These are phyloP conservation scores for Galeopsomyia nigrocyanea DNA, from an alignment of 2,888 invertebrate species.

Conservation along the genomic window DNA sequence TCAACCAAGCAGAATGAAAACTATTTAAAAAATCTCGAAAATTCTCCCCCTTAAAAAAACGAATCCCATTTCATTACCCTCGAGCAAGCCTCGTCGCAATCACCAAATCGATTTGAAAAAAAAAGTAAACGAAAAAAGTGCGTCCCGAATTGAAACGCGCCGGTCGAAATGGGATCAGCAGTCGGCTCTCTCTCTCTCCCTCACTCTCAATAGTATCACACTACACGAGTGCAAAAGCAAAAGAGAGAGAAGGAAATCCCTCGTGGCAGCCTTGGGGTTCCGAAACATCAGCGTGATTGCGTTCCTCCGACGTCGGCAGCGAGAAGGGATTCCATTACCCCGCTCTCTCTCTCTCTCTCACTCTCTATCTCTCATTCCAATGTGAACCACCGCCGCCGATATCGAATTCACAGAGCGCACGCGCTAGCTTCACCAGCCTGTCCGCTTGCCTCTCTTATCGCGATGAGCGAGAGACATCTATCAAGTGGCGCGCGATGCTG, in stretches of 20 bases:
- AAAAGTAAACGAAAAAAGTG: not conserved
- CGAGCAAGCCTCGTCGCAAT: not conserved
- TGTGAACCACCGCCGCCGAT: constrained; percentile 14
- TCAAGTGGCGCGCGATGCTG: not conserved
- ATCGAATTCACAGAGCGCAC: constrained; percentile 40
- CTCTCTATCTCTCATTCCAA: not conserved
- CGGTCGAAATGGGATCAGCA: constrained; percentile 34
- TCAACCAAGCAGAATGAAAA: no score
- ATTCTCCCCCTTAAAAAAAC: no score
- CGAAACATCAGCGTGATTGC: constrained; percentile 69
- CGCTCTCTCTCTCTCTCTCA: constrained; percentile 18
- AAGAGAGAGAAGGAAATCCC: constrained; percentile 59
- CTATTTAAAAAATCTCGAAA: no score
- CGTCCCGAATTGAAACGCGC: constrained; percentile 33
- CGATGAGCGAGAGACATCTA: constrained; percentile 23
- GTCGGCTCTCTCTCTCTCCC: not conserved
- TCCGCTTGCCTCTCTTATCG: constrained; percentile 22
- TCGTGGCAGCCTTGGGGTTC: constrained; percentile 66
- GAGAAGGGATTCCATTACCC: constrained; percentile 67
- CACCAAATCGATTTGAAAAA: constrained; percentile 13
- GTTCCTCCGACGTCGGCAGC: constrained; percentile 57
- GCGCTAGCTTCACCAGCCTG: not conserved
- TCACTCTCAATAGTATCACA: constrained; percentile 22
- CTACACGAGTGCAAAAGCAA: constrained; percentile 3
- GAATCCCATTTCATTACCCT: not conserved